Percentiles rank a stretch among this genome's conserved stretches.
phyloP scores from a whole-genome alignment of 2,113 vertebrate genomes.

The Hyla sarda region DNA sequence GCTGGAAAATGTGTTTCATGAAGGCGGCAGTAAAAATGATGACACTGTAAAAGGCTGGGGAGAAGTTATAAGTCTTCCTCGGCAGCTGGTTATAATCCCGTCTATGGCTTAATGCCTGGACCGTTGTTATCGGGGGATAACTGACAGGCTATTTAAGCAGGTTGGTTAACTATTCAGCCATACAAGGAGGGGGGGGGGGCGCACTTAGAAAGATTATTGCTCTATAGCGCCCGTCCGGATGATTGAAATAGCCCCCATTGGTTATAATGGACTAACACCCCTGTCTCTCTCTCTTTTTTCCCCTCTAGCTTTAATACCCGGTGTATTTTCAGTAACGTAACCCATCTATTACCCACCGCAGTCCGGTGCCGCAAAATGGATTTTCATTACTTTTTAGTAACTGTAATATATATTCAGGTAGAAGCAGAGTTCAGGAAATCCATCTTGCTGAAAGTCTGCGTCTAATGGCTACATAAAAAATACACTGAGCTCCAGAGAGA shows the following conservation, averaged over 20 bases:
- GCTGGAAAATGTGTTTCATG: slow-evolving; percentile 58
- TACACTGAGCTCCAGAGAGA: background rate
- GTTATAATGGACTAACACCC: slow-evolving; percentile 38
- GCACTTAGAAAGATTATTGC: background rate
- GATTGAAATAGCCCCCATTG: slow-evolving; percentile 56
- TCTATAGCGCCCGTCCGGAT: slow-evolving; percentile 30
- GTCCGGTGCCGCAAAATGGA: slow-evolving; percentile 25
- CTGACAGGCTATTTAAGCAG: slow-evolving; percentile 57
- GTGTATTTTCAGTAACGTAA: slow-evolving; percentile 45
- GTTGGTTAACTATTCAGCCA: slow-evolving; percentile 51
- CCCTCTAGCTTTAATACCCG: slow-evolving; percentile 33
- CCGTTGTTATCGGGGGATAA: slow-evolving; percentile 62
- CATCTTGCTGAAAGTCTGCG: background rate
- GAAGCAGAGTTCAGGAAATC: slow-evolving; percentile 12
- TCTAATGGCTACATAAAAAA: background rate
- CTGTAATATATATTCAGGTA: slow-evolving; percentile 31
- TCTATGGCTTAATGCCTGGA: slow-evolving; percentile 55
- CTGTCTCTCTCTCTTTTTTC: slow-evolving; percentile 44
- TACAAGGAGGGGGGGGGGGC: slow-evolving; percentile 52
- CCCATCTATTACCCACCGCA: slow-evolving; percentile 26
- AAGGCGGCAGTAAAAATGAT: slow-evolving; percentile 60
- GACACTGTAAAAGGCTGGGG: slow-evolving; percentile 56
- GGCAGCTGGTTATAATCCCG: slow-evolving; percentile 53
- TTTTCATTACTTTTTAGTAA: slow-evolving; percentile 26
- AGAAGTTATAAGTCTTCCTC: slow-evolving; percentile 57